These are phyloP conservation scores for Anhinga anhinga DNA, from an alignment of 2,113 vertebrate genomes.

Conservation along the genomic window DNA sequence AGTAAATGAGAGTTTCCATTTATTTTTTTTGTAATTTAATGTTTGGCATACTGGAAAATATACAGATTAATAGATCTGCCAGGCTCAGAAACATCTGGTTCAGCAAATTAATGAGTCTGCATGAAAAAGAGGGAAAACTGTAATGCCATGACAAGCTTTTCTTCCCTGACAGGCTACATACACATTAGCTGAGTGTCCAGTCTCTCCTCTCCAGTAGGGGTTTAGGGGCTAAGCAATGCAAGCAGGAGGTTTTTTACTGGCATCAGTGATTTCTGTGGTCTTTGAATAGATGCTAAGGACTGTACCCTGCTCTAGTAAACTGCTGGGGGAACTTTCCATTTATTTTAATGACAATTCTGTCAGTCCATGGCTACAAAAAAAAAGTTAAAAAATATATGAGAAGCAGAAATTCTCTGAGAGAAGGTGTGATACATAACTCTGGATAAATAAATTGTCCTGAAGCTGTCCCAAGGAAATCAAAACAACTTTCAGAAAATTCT, in stretches of 20 bases:
- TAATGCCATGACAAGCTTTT: background rate
- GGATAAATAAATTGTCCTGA: background rate
- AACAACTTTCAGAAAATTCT: background rate
- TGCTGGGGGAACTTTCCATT: background rate
- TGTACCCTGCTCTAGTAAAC: background rate
- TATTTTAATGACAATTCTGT: background rate
- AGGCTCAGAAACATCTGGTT: conserved; percentile 35
- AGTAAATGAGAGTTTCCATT: conserved; percentile 59
- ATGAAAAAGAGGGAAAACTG: background rate
- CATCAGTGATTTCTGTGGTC: background rate
- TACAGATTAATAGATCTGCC: conserved; percentile 54
- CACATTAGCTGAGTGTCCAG: background rate
- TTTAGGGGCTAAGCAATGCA: background rate
- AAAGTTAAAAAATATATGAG: background rate
- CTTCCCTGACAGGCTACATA: background rate
- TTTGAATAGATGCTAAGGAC: background rate
- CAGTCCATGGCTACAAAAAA: background rate
- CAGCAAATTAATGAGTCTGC: conserved; percentile 7
- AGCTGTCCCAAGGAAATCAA: background rate
- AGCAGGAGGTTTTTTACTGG: background rate
- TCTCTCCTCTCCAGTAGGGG: background rate
- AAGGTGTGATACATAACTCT: background rate
- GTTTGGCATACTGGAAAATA: conserved; percentile 66
- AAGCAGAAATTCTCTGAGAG: background rate
- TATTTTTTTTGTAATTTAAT: conserved; percentile 60